Base-by-base conservation (phyloP, 2,113 vertebrate genomes). In the Cariama cristata region DNA sequence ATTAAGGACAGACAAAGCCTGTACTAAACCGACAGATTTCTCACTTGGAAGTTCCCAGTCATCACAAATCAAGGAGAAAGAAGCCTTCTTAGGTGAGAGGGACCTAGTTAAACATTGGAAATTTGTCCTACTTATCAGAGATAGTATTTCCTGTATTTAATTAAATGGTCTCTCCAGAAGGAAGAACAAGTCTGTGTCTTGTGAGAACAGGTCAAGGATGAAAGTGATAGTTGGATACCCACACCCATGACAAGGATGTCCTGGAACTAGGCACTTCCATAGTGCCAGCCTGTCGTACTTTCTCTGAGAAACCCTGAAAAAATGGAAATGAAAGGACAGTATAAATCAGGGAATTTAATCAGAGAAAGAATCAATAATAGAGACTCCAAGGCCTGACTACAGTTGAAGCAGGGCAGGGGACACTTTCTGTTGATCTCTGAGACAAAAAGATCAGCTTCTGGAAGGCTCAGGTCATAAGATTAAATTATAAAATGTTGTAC, bases 161-260 rank as follows among this genome's bases (percentile, higher is more conserved):
- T 83, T 86, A 86, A 42, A 45, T 49, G 14, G 53, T 66, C 3
- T 90, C 19, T 92, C 63, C 72, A 88, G 35, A 86, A 94, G 28
- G 52, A 95, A 75, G 33, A 68, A 59, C 14, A 88, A 83, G 26
- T 71, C 64, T 81, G 19, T 50, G 22, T 42, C 77, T 74, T 79
- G 42, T 81, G 32, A 89, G 56, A 95, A 81, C 42, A 96, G 86
- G 89, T 88, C 91, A 94, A 88, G 81, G 85, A 93, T 85, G 44
- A 90, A 86, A 90, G 52, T 18, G 6, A 74, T 53, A 91, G 26
- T 14, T 87, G 38, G 19, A 59, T 71, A 87, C 45, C 47, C n/a
- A 84, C 20, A 75, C 2, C 24, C 17, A 50, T 10, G 15, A 55
- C 50, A 84, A 76, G 45, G 24, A 82, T 11, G 47, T 55, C 24